phyloP scores from a whole-genome alignment of 2,113 vertebrate genomes.

The Macheiramphus alcinus region DNA sequence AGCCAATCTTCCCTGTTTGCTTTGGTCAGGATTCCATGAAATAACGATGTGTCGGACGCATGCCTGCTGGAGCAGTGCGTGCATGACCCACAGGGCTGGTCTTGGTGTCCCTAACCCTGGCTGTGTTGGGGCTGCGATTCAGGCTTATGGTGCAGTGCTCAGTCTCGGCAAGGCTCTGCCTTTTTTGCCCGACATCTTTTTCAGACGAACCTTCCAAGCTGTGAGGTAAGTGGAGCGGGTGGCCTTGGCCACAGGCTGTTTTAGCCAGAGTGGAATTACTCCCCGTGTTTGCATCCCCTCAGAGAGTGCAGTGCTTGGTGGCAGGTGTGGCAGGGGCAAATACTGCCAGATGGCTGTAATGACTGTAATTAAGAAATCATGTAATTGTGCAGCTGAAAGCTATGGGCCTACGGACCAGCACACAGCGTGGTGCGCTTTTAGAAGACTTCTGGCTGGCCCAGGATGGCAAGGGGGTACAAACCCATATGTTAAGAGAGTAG shows the following conservation, averaged over 20 bases:
- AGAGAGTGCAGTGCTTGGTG: fast-evolving
- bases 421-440: too few relatives aligned
- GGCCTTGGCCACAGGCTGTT: fast-evolving
- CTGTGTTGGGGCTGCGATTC: fast-evolving
- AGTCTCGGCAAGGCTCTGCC: not conserved
- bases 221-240: not conserved
- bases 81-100: fast-evolving
- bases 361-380: not conserved
- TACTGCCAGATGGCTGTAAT: fast-evolving
- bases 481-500: fast-evolving
- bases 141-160: fast-evolving
- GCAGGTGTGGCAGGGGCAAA: too few relatives aligned
- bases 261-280: too few relatives aligned
- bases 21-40: not conserved
- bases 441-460: not conserved
- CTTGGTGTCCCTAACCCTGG: fast-evolving
- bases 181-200: not conserved
- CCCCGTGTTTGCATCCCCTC: not conserved
- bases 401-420: fast-evolving
- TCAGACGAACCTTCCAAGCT: fast-evolving
- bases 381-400: too few relatives aligned
- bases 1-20: not conserved
- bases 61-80: fast-evolving
- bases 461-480: fast-evolving
- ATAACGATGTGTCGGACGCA: fast-evolving